Evolutionary conservation across 2,113 vertebrate species (phyloP).

Genomic region (Gallinago undulata): DNA sequence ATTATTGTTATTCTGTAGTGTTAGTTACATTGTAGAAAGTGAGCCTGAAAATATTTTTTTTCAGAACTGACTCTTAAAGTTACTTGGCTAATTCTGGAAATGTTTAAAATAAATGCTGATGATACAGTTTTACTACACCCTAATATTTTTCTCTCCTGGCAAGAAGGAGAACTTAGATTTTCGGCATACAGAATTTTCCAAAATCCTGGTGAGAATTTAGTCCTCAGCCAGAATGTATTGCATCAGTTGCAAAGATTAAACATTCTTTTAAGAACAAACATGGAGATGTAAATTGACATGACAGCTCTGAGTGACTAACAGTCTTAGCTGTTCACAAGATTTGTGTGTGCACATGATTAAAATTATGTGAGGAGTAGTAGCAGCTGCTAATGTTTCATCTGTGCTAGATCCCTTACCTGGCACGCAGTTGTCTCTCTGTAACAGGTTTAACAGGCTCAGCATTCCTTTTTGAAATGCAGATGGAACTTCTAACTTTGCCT

Average conservation of each 20-base stretch:
- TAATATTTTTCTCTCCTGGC: not conserved
- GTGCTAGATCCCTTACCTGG: conserved; percentile 16
- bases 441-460: conserved; percentile 54
- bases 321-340: not conserved
- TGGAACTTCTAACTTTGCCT: conserved; percentile 3
- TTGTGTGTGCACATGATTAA: not conserved
- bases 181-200: not conserved
- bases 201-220: not conserved
- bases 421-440: not conserved
- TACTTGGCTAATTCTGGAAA: not conserved
- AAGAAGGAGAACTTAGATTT: not conserved
- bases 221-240: not conserved
- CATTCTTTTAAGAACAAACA: not conserved
- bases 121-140: not conserved
- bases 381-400: conserved; percentile 7
- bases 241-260: not conserved
- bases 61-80: not conserved
- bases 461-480: conserved; percentile 56
- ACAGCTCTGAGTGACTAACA: not conserved
- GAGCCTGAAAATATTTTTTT: not conserved
- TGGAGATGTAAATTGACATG: not conserved
- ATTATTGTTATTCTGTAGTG: not conserved
- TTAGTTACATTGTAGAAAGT: not conserved
- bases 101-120: not conserved
- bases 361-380: not conserved